A percentile compares a stretch with the other conserved stretches of the same genome.
phyloP scores from a whole-genome alignment of 2,888 invertebrate genomes.

The Thymelicus sylvestris region DNA sequence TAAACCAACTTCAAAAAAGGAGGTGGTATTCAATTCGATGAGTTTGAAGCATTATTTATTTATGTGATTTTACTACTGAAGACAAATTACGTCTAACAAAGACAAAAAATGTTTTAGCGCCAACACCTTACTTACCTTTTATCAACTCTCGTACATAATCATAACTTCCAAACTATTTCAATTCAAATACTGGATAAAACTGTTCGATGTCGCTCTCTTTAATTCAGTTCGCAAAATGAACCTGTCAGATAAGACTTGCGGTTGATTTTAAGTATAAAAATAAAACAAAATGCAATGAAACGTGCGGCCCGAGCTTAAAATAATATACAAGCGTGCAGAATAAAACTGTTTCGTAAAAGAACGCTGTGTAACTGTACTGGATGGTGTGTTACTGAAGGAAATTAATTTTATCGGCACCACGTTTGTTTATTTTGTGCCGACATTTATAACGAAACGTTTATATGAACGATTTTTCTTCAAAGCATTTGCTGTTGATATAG shows the following conservation, averaged over 20 bases:
- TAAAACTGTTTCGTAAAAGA: slow-evolving; percentile 9
- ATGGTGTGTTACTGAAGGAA: not conserved
- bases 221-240: slow-evolving; percentile 12
- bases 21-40: too few species aligned
- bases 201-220: not conserved
- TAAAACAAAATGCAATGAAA: slow-evolving; percentile 19
- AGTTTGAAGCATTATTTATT: too few species aligned
- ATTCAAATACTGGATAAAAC: not conserved
- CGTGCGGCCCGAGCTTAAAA: slow-evolving; percentile 18
- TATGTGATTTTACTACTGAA: too few species aligned
- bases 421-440: slow-evolving; percentile 23
- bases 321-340: slow-evolving; percentile 20
- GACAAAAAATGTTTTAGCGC: too few species aligned
- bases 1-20: too few species aligned
- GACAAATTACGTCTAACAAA: too few species aligned
- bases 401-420: slow-evolving; percentile 21
- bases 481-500: slow-evolving; percentile 13
- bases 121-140: too few species aligned
- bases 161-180: not conserved
- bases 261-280: slow-evolving; percentile 20
- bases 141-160: too few species aligned
- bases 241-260: slow-evolving; percentile 8
- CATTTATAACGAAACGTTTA: slow-evolving; percentile 33
- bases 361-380: not conserved
- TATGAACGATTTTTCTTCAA: slow-evolving; percentile 25